Evolutionary conservation across 53 echinoderm and acorn worm genomes (phyloP), one percentile per base, ranked within the genome.

Genomic region (Antedon mediterranea): DNA sequence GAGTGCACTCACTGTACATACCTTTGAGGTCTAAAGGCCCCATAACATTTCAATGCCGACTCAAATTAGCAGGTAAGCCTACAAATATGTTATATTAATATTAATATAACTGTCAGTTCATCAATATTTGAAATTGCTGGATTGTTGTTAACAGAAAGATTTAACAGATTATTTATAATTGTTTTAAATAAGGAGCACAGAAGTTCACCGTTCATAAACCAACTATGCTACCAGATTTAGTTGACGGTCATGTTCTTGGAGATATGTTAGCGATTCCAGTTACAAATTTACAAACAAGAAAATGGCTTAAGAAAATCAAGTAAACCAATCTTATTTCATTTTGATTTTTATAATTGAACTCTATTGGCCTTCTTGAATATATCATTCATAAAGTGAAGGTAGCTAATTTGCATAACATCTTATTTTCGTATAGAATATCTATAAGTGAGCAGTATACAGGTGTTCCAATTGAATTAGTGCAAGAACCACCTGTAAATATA

Each of bases 271-370:
- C 93, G 20, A 29, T 93, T 72, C 86, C 89, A n/a, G 32, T 93
- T 78, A 93, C 90, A 30, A 93, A 93, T 75, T 82, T 93, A 6
- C 90, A 93, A 29, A 78, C 86, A n/a, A 43, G 43, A 28, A 93
- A 93, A 79, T 93, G 93, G 93, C 82, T 93, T 15, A 90, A 80
- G 32, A 88, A 84, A 80, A 29, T 93, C 80, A 90, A 85, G 93
- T 93, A 30, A 71, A 33, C 72, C 3, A 37, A 11, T 26, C 57
- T 18, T 57, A 11, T 15, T 15, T 15, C 23, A 18, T 23, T 37
- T 11, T 37, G 37, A 37, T 37, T 37, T 37, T 37, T 4, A 37
- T 37, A 6, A 37, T 37, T 4, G 37, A 6, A 4, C 37, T 37
- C 37, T 37, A n/a, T n/a, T n/a, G n/a, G n/a, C n/a, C n/a, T n/a